Conservation (phyloP, 2,888 invertebrate genomes). For the Rhimphoctona megacephalus region DNA sequence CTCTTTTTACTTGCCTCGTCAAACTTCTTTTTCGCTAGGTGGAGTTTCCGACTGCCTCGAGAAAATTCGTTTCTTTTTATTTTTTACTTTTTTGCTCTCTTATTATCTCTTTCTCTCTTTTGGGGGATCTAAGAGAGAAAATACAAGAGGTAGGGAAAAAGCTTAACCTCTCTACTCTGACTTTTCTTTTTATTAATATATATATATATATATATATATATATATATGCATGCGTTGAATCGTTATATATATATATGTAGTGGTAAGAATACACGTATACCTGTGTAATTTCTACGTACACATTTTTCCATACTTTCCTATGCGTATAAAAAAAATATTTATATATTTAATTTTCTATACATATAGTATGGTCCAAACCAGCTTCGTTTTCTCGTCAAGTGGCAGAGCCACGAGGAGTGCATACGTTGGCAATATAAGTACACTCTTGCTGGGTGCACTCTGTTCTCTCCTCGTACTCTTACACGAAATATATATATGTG, state of each 20-base stretch:
- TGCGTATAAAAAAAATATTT: background rate
- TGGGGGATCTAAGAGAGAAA: slow-evolving; percentile 14
- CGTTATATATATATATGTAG: background rate
- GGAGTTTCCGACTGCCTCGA: slow-evolving; percentile 48
- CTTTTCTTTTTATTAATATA: background rate
- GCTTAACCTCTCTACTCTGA: slow-evolving; percentile 30
- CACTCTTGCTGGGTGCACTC: slow-evolving; percentile 38
- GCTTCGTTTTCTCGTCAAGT: slow-evolving; percentile 41
- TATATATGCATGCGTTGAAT: background rate
- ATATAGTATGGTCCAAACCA: slow-evolving; percentile 23
- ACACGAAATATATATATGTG: slow-evolving; percentile 11
- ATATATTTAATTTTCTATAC: background rate
- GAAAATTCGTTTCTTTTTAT: slow-evolving; percentile 50
- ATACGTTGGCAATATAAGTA: slow-evolving; percentile 33
- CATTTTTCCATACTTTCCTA: background rate
- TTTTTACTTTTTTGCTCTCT: slow-evolving; percentile 9
- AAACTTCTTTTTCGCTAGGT: slow-evolving; percentile 41
- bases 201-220: background rate
- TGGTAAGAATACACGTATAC: background rate
- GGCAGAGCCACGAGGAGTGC: slow-evolving; percentile 29
- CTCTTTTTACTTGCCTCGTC: slow-evolving; percentile 47
- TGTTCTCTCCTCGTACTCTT: background rate
- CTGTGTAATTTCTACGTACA: background rate
- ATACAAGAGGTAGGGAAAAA: slow-evolving; percentile 30
- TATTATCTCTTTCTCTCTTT: slow-evolving; percentile 16